phyloP scores from a whole-genome alignment of 2,888 invertebrate genomes.

The Epistrophella euchroma region DNA sequence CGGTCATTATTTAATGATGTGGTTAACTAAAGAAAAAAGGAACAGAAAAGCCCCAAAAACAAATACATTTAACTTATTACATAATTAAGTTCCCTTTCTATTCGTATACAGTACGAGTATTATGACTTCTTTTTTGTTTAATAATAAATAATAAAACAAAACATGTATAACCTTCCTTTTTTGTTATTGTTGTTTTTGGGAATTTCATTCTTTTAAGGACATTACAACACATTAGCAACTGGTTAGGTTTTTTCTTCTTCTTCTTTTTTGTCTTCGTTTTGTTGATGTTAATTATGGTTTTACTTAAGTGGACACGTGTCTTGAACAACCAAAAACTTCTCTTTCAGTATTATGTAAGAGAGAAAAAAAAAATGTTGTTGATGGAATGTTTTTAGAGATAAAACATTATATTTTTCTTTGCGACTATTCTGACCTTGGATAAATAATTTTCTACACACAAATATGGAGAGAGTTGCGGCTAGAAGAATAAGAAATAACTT shows the following conservation, averaged over 20 bases:
- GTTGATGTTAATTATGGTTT: constrained; percentile 28
- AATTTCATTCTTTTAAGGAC: background rate
- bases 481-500: background rate
- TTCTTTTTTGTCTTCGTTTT: background rate
- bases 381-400: constrained; percentile 14
- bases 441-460: background rate
- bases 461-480: background rate
- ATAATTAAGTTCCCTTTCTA: constrained; percentile 12
- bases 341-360: background rate
- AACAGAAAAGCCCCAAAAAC: background rate
- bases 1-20: constrained; percentile 25
- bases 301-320: constrained; percentile 35
- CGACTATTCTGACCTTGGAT: background rate
- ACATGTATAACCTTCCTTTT: background rate
- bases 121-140: background rate
- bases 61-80: constrained; percentile 27
- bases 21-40: background rate
- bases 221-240: constrained; percentile 31
- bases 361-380: background rate
- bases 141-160: constrained; percentile 28
- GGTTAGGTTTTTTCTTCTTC: background rate
- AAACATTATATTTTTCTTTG: background rate
- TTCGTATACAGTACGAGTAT: background rate
- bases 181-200: background rate
- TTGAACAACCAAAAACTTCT: constrained; percentile 11